Evolutionary conservation across 92 coral and sea anemone genomes (phyloP).

Genomic region (Plumapathes pennacea): DNA sequence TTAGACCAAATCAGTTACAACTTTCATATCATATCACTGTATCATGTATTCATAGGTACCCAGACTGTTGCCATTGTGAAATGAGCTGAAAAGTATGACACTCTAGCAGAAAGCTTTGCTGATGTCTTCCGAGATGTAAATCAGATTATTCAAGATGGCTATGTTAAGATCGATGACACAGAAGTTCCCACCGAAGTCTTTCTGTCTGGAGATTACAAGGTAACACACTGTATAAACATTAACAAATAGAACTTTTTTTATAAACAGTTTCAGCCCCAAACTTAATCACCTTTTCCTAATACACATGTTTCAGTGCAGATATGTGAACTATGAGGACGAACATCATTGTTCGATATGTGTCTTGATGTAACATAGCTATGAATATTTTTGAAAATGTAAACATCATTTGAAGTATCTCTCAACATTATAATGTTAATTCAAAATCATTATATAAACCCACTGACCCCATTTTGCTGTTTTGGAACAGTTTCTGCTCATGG

Average conservation of each 20-base stretch:
- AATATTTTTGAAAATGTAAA: neutral
- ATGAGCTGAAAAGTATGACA: constrained; percentile 11
- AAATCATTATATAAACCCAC: neutral
- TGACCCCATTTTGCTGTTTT: neutral
- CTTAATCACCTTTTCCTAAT: too few species aligned
- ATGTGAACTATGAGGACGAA: too few species aligned
- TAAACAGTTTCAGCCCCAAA: constrained; percentile 4
- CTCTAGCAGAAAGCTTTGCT: constrained; percentile 4
- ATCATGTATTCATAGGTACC: too few species aligned
- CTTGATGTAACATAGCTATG: too few species aligned
- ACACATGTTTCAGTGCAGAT: too few species aligned
- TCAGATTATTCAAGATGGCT: constrained; percentile 30
- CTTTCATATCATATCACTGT: too few species aligned
- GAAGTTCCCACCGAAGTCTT: constrained; percentile 16
- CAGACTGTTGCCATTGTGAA: constrained; percentile 12
- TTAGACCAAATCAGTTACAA: too few species aligned
- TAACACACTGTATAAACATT: neutral
- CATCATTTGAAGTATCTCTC: neutral
- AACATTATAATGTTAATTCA: neutral
- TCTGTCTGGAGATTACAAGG: constrained; percentile 26
- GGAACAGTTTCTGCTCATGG: neutral
- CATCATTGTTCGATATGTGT: too few species aligned
- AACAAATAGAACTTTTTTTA: neutral
- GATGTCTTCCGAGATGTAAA: constrained; percentile 1
- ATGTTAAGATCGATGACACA: constrained; percentile 9